These are phyloP conservation scores for Eumacrocentrus americanus DNA, from an alignment of 2,888 invertebrate species.

Conservation along the genomic window DNA sequence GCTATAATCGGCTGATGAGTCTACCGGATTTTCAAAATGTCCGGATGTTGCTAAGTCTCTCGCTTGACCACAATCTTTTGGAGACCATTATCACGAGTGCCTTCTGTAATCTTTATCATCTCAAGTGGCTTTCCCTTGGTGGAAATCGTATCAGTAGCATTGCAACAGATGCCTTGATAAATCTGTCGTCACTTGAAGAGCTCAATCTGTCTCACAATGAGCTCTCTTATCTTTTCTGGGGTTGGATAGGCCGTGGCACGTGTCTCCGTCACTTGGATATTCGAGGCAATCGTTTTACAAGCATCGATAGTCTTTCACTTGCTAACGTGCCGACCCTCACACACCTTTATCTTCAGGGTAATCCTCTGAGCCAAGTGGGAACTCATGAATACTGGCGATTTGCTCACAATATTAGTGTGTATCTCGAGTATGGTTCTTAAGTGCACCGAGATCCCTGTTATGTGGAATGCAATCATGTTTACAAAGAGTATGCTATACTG, in stretches of 20 bases:
- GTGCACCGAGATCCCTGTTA: constrained; percentile 37
- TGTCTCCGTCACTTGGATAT: constrained; percentile 42
- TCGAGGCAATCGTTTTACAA: constrained; percentile 32
- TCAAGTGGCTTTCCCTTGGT: constrained; percentile 42
- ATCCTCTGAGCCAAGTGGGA: constrained; percentile 36
- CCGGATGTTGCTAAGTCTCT: constrained; percentile 38
- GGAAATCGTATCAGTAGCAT: constrained; percentile 42
- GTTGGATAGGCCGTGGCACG: constrained; percentile 39
- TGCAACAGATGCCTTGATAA: constrained; percentile 35
- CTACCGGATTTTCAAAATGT: constrained; percentile 38
- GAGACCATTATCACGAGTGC: constrained; percentile 30
- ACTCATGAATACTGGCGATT: constrained; percentile 33
- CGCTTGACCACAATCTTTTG: constrained; percentile 44
- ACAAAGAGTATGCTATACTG: constrained; percentile 18
- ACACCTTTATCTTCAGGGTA: constrained; percentile 44
- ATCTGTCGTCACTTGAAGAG: constrained; percentile 30
- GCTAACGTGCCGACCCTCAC: constrained; percentile 36
- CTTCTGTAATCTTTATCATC: constrained; percentile 36
- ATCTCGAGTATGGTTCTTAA: constrained; percentile 36
- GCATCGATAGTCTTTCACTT: constrained; percentile 32
- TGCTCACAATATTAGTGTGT: constrained; percentile 38
- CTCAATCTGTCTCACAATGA: constrained; percentile 41
- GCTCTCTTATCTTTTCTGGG: constrained; percentile 35
- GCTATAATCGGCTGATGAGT: constrained; percentile 37
- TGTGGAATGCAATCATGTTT: constrained; percentile 22